Conservation (phyloP, 2,797 vertebrate species). For the Pogoniulus pusillus region DNA sequence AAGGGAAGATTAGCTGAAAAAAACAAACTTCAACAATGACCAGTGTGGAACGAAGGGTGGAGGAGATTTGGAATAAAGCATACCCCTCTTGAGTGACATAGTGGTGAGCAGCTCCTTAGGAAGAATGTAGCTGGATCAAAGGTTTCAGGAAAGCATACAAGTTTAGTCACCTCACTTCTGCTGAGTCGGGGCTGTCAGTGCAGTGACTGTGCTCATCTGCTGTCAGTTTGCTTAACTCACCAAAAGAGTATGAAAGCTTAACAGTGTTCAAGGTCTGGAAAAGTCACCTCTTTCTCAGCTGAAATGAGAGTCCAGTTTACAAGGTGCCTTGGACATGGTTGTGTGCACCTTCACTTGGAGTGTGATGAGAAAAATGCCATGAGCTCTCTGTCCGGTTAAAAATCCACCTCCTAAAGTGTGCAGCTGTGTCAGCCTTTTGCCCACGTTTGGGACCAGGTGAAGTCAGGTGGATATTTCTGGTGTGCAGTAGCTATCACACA, state of each 20-base stretch:
- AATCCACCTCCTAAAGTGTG: neutral
- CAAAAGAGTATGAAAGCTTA: neutral
- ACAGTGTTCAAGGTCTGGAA: neutral
- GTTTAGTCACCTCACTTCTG: neutral
- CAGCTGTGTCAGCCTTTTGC: neutral
- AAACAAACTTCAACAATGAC: neutral
- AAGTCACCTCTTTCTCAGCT: neutral
- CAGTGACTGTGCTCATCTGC: neutral
- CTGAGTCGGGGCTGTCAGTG: neutral
- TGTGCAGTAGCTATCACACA: neutral
- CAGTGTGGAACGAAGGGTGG: neutral
- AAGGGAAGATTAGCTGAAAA: neutral
- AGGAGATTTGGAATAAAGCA: neutral
- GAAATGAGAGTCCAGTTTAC: neutral
- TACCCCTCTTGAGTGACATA: neutral
- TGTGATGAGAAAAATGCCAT: neutral
- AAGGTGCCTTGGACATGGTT: neutral
- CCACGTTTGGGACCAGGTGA: neutral
- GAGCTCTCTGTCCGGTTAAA: neutral
- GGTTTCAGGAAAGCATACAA: neutral
- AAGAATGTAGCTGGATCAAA: neutral
- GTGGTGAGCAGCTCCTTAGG: neutral
- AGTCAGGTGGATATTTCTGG: neutral
- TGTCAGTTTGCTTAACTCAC: neutral
- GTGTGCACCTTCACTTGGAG: neutral